phyloP scores from a whole-genome alignment of 2,888 invertebrate genomes.

The Ecliptopera silaceata region DNA sequence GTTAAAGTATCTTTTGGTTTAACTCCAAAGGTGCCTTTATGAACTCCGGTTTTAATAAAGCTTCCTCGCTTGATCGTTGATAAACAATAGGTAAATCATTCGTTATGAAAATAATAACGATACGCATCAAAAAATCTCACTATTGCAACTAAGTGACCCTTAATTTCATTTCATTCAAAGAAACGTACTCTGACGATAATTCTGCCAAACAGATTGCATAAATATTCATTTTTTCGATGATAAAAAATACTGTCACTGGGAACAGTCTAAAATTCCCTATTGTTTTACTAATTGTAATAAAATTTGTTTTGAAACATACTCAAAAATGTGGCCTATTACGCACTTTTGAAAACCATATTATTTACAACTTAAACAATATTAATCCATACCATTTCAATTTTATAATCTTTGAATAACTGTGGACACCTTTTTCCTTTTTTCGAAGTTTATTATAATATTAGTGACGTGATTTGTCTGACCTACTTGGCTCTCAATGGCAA shows the following conservation, averaged over 20 bases:
- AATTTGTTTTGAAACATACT: too few relatives aligned
- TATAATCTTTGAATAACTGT: not conserved
- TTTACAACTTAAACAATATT: too few relatives aligned
- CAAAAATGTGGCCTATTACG: too few relatives aligned
- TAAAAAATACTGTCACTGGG: too few relatives aligned
- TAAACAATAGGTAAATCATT: not conserved
- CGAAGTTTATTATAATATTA: not conserved
- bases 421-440: conserved; percentile 1
- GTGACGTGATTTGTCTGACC: conserved; percentile 8
- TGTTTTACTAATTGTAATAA: too few relatives aligned
- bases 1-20: conserved; percentile 4
- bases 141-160: not conserved
- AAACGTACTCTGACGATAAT: too few relatives aligned
- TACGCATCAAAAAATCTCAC: not conserved
- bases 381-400: too few relatives aligned
- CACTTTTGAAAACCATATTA: too few relatives aligned
- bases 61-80: not conserved
- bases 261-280: too few relatives aligned
- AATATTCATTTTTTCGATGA: too few relatives aligned
- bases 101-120: not conserved
- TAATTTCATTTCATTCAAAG: conserved; percentile 1
- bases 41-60: not conserved
- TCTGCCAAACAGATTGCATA: too few relatives aligned
- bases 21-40: not conserved
- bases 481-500: conserved; percentile 20